Base-by-base conservation (phyloP, 2,113 vertebrate species). In the Notechis scutatus region DNA sequence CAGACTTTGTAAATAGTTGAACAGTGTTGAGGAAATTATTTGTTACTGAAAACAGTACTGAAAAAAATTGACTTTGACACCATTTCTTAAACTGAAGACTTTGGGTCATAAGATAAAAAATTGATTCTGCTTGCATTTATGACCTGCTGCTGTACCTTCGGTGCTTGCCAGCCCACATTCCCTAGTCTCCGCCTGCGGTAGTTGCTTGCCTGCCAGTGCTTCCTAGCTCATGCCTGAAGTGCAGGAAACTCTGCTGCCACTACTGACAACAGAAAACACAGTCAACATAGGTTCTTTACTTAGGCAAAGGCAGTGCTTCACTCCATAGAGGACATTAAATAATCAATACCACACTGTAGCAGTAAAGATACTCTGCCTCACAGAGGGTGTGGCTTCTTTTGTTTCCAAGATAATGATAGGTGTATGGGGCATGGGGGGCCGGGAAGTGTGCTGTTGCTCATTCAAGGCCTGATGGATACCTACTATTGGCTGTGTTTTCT, bases 321-420 rank as follows among this genome's bases (percentile, higher is more conserved):
- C 34, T 50, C 9, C 47, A 6, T 21, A 55, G 6, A 90, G 15
- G 45, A 85, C 52, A 11, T 0, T 3, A 50, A 55, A 39, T 5
- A 0, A 23, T 29, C 26, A 90, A 1, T 1, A 47, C 7, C 42
- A 45, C 3, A 8, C 7, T 56, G 18, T 3, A 2, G 5, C 4
- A 1, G 50, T 29, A 29, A 8, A 85, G 2, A 6, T 0, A 47
- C 23, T 50, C 59, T 57, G n/a, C 64, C n/a, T 74, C 0, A 3
- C 15, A 8, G 26, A 15, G 42, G 0, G 8, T 34, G 47, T 14
- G 23, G 24, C 56, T 64, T 20, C 92, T 9, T 57, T 24, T 5
- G 29, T 96, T 91, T 3, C 96, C 95, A 1, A 4, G 93, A 94
- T 34, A 94, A 96, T 94, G 61, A 90, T 89, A n/a, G 56, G 92